These are phyloP conservation scores for Callipepla californica DNA, from an alignment of 2,113 vertebrate species.

Conservation along the genomic window DNA sequence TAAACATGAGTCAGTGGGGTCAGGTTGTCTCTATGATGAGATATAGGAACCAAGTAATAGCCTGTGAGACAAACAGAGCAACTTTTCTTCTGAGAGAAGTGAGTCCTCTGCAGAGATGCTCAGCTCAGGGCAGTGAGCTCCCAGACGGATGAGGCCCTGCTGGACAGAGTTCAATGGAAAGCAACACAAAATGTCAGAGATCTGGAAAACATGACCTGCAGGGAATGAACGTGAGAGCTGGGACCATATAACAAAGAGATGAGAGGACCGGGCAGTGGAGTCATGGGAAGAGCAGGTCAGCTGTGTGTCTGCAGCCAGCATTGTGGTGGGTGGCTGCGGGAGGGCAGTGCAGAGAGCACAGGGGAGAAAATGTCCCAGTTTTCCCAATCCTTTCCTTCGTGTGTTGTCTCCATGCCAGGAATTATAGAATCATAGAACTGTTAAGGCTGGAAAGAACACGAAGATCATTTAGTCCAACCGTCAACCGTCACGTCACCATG, in stretches of 20 bases:
- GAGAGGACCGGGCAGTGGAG: neutral
- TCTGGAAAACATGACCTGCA: neutral
- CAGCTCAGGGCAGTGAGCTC: neutral
- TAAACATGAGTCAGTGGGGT: neutral
- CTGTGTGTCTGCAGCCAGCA: neutral
- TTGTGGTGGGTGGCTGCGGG: neutral
- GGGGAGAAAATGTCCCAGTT: neutral
- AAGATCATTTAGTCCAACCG: too few species aligned
- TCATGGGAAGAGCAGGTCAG: neutral
- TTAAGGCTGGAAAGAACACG: too few species aligned
- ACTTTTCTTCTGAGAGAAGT: neutral
- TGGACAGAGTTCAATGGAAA: neutral
- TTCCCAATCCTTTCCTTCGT: neutral
- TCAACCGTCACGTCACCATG: too few species aligned
- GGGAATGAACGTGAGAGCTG: neutral
- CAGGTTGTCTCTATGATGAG: neutral
- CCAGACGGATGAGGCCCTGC: neutral
- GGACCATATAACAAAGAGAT: rapidly evolving
- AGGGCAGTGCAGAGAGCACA: rapidly evolving
- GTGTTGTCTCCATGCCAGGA: neutral
- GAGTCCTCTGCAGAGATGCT: neutral
- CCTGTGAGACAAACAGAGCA: neutral
- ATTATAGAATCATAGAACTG: neutral
- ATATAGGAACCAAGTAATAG: conserved; percentile 21
- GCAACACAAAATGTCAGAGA: neutral